Base-by-base conservation (phyloP, 2,888 invertebrate genomes). In the Psylliodes chrysocephalus region DNA sequence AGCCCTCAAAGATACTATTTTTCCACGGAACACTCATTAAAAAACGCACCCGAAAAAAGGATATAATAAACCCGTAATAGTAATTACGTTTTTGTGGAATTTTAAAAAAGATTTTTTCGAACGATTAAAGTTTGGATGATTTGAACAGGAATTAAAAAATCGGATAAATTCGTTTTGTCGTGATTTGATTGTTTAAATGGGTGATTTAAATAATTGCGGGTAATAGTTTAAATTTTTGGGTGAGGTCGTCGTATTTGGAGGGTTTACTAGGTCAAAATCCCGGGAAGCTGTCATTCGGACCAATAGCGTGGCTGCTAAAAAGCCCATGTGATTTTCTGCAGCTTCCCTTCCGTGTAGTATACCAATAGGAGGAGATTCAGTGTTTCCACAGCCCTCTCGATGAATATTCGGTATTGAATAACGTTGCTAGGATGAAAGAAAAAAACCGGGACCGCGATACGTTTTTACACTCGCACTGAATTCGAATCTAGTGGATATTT, bases 181-280 rank as follows among this genome's bases (percentile, higher is more conserved):
- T n/a, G n/a, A n/a, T n/a, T n/a, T n/a, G n/a, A n/a, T n/a, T 7
- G 33, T 33, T 33, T 33, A 2, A n/a, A 7, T 8, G 33, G 2
- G 33, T 10, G 8, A 33, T 33, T 33, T 33, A 33, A 33, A 33
- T 33, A 33, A 10, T 33, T 33, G 33, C 10, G 33, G 7, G 10
- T 10, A 33, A 33, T 33, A 33, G 33, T 33, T 22, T 2, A 10
- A 10, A 33, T 33, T 75, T n/a, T 72, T 72, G 73, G 80, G 78
- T 75, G 81, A 81, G 82, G 82, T 82, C 81, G 80, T 71, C 40
- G 25, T 44, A 55, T 40, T 49, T 25, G 38, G 67, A 67, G 78
- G 78, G 82, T 81, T 83, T 78, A 83, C 79, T 82, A 78, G 83
- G 83, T 82, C 83, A 82, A 78, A 78, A 81, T 81, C 82, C 82